Evolutionary conservation across 30 jellyfish, hydroid and myxozoan genomes (phyloP).

Genomic region (Mastigias papua): DNA sequence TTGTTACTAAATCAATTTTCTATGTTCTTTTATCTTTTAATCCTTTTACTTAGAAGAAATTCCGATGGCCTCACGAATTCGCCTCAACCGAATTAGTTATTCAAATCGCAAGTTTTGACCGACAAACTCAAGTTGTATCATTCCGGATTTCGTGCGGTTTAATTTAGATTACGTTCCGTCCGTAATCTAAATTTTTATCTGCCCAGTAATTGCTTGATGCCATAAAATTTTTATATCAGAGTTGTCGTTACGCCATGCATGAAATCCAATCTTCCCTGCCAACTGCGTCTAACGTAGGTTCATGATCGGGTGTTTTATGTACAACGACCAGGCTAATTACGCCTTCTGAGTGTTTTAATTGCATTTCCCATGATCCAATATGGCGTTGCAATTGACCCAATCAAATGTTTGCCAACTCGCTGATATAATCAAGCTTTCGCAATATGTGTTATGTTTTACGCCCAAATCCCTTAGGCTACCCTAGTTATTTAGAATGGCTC

Average conservation of each 20-base stretch:
- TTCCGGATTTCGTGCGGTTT: slow-evolving; percentile 55
- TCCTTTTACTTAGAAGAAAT: slow-evolving; percentile 32
- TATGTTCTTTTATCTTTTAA: slow-evolving; percentile 34
- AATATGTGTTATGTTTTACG: background rate
- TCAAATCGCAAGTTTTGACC: slow-evolving; percentile 46
- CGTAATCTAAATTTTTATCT: background rate
- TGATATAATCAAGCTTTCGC: background rate
- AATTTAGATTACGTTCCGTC: slow-evolving; percentile 1
- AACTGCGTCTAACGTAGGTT: background rate
- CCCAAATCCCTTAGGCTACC: background rate
- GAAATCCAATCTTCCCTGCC: background rate
- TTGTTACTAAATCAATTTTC: slow-evolving; percentile 43
- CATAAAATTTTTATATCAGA: background rate
- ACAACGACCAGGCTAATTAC: background rate
- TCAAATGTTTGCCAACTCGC: background rate
- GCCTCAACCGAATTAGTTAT: slow-evolving; percentile 11
- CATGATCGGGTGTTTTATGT: background rate
- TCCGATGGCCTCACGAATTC: slow-evolving; percentile 57
- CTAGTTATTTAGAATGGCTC: background rate
- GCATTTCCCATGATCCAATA: background rate
- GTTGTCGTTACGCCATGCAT: background rate
- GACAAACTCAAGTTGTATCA: background rate
- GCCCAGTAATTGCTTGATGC: background rate
- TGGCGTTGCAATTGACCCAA: background rate
- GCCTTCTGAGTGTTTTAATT: background rate